Evolutionary conservation across 2,888 invertebrate genomes (phyloP), one percentile per base, ranked within the genome.

Genomic region (Nemotelus pantherinus): DNA sequence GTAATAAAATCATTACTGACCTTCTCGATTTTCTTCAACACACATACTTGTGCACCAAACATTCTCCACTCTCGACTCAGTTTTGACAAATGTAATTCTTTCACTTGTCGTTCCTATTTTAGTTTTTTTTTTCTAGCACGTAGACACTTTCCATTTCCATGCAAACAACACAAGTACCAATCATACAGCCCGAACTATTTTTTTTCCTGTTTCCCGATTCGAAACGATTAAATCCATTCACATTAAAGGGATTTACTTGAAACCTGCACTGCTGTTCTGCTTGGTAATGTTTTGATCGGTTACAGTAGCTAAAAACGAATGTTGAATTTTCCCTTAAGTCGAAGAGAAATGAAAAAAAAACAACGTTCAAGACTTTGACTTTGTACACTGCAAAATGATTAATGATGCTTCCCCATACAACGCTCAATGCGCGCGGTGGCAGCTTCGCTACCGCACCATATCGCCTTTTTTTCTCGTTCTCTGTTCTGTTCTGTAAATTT

Each of bases 291-390:
- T 70, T 70, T 70, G 70, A 70, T 70, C 70, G 41, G 68, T 41
- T 68, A 65, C 65, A 65, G 25, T 3, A 70, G 53, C 50, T 41
- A 70, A 9, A 55, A 50, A 70, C n/a, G 44, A 70, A 53, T 55
- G 70, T 70, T 70, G 25, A 70, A 70, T 70, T 70, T 53, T 55
- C 70, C 70, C 55, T 70, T 55, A 41, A 53, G 74, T 25, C 43
- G 41, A 60, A 60, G 44, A n/a, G 43, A 50, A 64, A 50, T 64
- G 50, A 47, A 68, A 7, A 77, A 68, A 58, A 58, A 48, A 76
- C 65, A 77, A 77, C 71, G 76, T 79, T 79, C 76, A 67, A 76
- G 72, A 75, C 76, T 76, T 76, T 76, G 79, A 77, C 79, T 79
- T 74, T 74, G 60, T 74, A 60, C 60, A 50, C 47, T 55, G 60